A percentile compares a stretch with the other conserved stretches of the same genome.
phyloP scores from a whole-genome alignment of 37 sponge, comb jelly and placozoan species.

The Ianthella basta region DNA sequence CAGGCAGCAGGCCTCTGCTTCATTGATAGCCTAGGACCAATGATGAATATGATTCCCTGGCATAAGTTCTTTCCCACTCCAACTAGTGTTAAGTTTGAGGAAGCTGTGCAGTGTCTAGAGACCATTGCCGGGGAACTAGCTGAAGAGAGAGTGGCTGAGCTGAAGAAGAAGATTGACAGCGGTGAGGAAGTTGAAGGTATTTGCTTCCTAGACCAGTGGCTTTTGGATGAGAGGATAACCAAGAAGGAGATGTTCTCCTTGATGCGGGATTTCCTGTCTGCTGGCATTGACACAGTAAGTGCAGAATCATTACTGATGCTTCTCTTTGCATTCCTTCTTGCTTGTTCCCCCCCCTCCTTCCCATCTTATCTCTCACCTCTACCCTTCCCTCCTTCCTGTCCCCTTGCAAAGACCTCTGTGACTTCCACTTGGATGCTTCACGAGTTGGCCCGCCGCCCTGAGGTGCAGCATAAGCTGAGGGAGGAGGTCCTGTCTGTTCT shows the following conservation, averaged over 20 bases:
- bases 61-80: constrained; percentile 19
- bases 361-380: too few species aligned
- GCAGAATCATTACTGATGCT: too few species aligned
- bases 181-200: background rate
- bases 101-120: background rate
- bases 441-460: constrained; percentile 12
- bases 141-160: constrained; percentile 12
- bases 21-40: background rate
- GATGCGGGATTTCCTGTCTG: background rate
- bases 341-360: too few species aligned
- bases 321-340: too few species aligned
- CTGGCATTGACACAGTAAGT: constrained; percentile 21
- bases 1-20: background rate
- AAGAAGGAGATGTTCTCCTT: background rate
- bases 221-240: background rate
- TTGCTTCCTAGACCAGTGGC: constrained; percentile 15
- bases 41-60: background rate
- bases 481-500: constrained; percentile 25
- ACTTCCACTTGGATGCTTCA: background rate
- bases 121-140: background rate
- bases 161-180: background rate
- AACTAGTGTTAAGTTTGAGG: constrained; percentile 7
- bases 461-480: constrained; percentile 23
- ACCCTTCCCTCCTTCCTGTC: too few species aligned
- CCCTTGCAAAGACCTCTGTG: background rate